A percentile compares a stretch with the other conserved stretches of the same genome.
These are phyloP conservation scores for Agonopterix arenella DNA, from an alignment of 2,888 invertebrate genomes.

Conservation along the genomic window DNA sequence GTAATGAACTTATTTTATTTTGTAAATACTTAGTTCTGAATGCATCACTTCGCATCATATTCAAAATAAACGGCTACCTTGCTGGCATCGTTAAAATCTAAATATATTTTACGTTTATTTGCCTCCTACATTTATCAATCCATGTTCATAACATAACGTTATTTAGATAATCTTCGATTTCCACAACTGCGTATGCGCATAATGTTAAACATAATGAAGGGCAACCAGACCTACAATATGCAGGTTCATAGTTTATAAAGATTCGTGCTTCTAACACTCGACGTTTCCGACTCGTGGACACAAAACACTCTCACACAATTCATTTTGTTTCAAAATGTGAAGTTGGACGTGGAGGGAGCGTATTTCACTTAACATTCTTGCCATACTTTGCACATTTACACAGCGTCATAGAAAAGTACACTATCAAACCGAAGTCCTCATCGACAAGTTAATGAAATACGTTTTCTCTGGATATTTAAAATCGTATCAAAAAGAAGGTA, in stretches of 20 bases:
- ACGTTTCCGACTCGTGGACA: slow-evolving; percentile 46
- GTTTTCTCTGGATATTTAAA: slow-evolving; percentile 32
- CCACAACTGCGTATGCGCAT: slow-evolving; percentile 9
- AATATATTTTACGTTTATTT: slow-evolving; percentile 12
- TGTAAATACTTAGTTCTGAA: too few relatives aligned
- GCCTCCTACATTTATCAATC: slow-evolving; percentile 11
- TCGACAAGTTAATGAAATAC: slow-evolving; percentile 38
- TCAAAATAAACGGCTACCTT: slow-evolving; percentile 1
- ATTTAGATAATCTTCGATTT: slow-evolving; percentile 7
- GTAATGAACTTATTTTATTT: too few relatives aligned
- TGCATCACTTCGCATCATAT: too few relatives aligned
- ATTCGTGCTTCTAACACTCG: slow-evolving; percentile 52
- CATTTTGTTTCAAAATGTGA: slow-evolving; percentile 29
- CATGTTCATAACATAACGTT: slow-evolving; percentile 1
- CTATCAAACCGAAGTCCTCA: slow-evolving; percentile 66
- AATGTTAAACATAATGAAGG: slow-evolving; percentile 19
- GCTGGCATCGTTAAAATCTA: slow-evolving; percentile 10
- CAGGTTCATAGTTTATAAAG: slow-evolving; percentile 48
- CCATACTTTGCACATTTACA: slow-evolving; percentile 59
- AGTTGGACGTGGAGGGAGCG: slow-evolving; percentile 44
- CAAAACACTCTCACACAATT: slow-evolving; percentile 58
- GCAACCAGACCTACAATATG: slow-evolving; percentile 57
- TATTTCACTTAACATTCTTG: slow-evolving; percentile 41
- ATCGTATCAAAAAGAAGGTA: slow-evolving; percentile 41
- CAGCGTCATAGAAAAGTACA: slow-evolving; percentile 56